These are phyloP conservation scores for Heliconius ethilla DNA, from an alignment of 2,888 invertebrate genomes.

Conservation along the genomic window DNA sequence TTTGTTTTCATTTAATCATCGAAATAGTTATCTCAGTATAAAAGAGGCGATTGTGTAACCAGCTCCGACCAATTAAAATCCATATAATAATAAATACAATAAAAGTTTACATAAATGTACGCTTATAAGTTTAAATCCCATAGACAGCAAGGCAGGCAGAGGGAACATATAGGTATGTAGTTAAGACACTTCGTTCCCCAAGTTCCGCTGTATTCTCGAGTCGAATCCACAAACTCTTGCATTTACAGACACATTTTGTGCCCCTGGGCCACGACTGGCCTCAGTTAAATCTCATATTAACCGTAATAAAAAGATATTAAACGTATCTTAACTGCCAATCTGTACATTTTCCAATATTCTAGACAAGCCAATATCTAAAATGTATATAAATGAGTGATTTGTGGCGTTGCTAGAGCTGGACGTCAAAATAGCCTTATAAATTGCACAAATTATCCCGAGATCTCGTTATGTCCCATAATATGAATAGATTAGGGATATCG, in stretches of 20 bases:
- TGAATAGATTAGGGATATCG: constrained; percentile 53
- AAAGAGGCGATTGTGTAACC: constrained; percentile 30
- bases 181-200: too few species aligned
- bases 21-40: constrained; percentile 47
- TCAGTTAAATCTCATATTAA: not conserved
- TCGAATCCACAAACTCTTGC: too few species aligned
- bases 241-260: too few species aligned
- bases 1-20: constrained; percentile 56
- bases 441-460: constrained; percentile 30
- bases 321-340: not conserved
- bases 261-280: not conserved
- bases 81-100: not conserved
- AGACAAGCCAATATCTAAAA: constrained; percentile 15
- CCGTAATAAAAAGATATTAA: not conserved
- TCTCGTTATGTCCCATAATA: constrained; percentile 40
- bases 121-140: not conserved
- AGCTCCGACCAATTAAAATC: constrained; percentile 8
- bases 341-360: not conserved
- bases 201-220: too few species aligned
- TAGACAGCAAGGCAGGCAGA: too few species aligned
- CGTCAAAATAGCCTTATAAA: constrained; percentile 25
- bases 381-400: constrained; percentile 26
- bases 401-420: constrained; percentile 18
- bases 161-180: too few species aligned
- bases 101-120: not conserved